phyloP scores from a whole-genome alignment of 2,797 vertebrate species.

The Syndactyla subalaris region DNA sequence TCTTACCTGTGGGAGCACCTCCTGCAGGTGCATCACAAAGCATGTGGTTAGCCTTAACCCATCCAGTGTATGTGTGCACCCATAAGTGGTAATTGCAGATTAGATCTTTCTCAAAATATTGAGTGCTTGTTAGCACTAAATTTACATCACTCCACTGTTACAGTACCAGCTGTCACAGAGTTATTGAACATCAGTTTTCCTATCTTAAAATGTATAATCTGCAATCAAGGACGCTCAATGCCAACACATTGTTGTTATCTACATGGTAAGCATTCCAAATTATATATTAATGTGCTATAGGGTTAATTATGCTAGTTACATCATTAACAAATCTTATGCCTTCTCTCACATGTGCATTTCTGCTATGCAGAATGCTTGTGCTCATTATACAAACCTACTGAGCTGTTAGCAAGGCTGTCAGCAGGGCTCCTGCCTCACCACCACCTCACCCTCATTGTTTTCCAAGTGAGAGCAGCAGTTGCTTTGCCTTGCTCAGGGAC shows the following conservation, averaged over 20 bases:
- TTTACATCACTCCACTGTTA: not conserved
- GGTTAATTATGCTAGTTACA: constrained; percentile 12
- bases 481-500: not conserved
- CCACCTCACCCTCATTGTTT: not conserved
- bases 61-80: fast-evolving
- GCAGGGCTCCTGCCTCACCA: not conserved
- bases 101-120: not conserved
- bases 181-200: constrained; percentile 20
- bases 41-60: not conserved
- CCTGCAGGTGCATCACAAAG: not conserved
- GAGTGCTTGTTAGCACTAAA: not conserved
- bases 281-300: not conserved
- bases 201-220: not conserved
- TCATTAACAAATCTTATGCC: not conserved
- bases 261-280: not conserved
- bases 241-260: not conserved
- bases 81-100: not conserved
- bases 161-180: not conserved
- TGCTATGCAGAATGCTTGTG: not conserved
- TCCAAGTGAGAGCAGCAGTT: not conserved
- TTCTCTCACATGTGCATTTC: not conserved
- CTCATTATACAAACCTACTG: not conserved
- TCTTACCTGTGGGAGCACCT: not conserved
- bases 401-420: not conserved
- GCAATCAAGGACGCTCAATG: not conserved